These are phyloP conservation scores for Oligia fasciuncula DNA, from an alignment of 2,888 invertebrate species.

Conservation along the genomic window DNA sequence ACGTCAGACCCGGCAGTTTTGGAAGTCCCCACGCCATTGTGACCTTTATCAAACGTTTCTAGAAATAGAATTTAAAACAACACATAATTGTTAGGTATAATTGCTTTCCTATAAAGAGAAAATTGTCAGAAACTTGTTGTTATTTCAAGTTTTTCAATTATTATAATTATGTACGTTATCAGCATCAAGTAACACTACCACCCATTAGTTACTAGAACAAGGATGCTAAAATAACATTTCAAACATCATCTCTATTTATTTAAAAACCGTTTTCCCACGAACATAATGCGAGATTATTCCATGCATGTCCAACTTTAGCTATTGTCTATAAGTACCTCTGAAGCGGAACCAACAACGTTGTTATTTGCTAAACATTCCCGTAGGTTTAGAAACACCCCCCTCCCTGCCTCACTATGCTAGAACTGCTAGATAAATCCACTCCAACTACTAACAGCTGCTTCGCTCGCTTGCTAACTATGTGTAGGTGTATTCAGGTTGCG, in stretches of 20 bases:
- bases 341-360: constrained; percentile 28
- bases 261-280: background rate
- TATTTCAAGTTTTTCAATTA: background rate
- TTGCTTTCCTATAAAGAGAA: background rate
- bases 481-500: constrained; percentile 16
- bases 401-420: constrained; percentile 7
- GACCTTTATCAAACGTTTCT: constrained; percentile 6
- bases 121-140: background rate
- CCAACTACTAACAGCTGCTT: constrained; percentile 25
- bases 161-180: background rate
- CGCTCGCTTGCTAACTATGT: constrained; percentile 14
- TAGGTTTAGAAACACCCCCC: constrained; percentile 12
- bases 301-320: constrained; percentile 18
- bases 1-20: constrained; percentile 92
- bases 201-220: background rate
- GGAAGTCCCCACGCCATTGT: constrained; percentile 91
- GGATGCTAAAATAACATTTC: background rate
- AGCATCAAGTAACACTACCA: background rate
- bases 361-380: constrained; percentile 48
- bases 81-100: background rate
- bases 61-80: background rate
- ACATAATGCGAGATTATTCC: constrained; percentile 9
- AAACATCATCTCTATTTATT: background rate
- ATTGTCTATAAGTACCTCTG: constrained; percentile 22
- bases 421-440: constrained; percentile 45